Evolutionary conservation across 2,888 invertebrate species (phyloP).

Genomic region (Diarsia dahlii): DNA sequence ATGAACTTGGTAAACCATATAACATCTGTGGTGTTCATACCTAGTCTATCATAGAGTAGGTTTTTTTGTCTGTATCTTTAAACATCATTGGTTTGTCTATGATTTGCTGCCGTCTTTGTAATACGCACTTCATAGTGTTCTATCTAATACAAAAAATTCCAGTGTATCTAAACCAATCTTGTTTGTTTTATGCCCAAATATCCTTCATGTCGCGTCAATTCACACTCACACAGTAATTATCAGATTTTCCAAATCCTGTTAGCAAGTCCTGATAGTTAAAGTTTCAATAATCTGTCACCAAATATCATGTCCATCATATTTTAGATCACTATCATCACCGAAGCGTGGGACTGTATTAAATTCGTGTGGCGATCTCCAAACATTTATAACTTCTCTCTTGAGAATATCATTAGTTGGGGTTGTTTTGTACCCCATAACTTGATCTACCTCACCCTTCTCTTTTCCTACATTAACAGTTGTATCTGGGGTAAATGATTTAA

Average conservation of each 20-base stretch:
- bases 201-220: background rate
- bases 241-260: slow-evolving; percentile 35
- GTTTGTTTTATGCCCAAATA: too few species aligned
- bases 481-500: background rate
- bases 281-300: slow-evolving; percentile 42
- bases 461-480: background rate
- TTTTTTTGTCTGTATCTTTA: too few species aligned
- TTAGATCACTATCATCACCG: slow-evolving; percentile 56
- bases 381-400: slow-evolving; percentile 81
- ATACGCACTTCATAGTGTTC: too few species aligned
- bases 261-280: slow-evolving; percentile 31
- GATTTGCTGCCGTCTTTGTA: too few species aligned
- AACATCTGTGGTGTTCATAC: too few species aligned
- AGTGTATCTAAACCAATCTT: too few species aligned
- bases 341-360: slow-evolving; percentile 81
- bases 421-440: slow-evolving; percentile 62
- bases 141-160: too few species aligned
- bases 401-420: slow-evolving; percentile 75
- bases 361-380: slow-evolving; percentile 81
- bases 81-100: too few species aligned
- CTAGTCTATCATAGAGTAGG: too few species aligned
- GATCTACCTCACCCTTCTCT: slow-evolving; percentile 61
- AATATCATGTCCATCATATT: slow-evolving; percentile 31
- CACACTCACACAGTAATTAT: slow-evolving; percentile 20
- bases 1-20: too few species aligned